Evolutionary conservation across 2,113 vertebrate genomes (phyloP).

Genomic region (Corvus cornix): DNA sequence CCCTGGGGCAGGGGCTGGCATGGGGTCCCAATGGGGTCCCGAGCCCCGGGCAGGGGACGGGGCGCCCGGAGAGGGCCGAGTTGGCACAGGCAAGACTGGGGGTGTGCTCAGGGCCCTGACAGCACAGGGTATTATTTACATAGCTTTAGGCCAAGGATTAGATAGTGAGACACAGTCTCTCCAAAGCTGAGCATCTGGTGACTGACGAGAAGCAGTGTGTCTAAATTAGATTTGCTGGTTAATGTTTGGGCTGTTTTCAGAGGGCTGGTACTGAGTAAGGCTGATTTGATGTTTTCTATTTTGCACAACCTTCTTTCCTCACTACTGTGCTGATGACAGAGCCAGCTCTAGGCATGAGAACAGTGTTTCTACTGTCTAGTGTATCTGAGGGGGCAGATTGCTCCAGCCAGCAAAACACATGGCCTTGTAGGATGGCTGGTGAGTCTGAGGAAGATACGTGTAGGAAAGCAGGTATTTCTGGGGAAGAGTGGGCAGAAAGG

Average conservation of each 20-base stretch:
- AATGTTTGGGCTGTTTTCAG: not conserved
- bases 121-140: not conserved
- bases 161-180: not conserved
- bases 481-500: not conserved
- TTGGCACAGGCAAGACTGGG: not conserved
- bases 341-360: not conserved
- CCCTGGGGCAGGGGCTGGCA: accelerated
- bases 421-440: not conserved
- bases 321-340: not conserved
- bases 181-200: not conserved
- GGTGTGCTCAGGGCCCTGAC: not conserved
- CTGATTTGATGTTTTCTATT: not conserved
- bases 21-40: not conserved
- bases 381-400: not conserved
- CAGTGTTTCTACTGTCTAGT: not conserved
- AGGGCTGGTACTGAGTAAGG: not conserved
- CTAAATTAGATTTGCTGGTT: not conserved
- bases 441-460: accelerated
- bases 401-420: not conserved
- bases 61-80: not conserved
- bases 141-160: not conserved
- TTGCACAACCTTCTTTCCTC: not conserved
- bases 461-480: not conserved
- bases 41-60: accelerated
- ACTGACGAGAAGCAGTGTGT: not conserved